Base-by-base conservation (phyloP, 2,888 invertebrate genomes). In the Ectemnius cavifrons region DNA sequence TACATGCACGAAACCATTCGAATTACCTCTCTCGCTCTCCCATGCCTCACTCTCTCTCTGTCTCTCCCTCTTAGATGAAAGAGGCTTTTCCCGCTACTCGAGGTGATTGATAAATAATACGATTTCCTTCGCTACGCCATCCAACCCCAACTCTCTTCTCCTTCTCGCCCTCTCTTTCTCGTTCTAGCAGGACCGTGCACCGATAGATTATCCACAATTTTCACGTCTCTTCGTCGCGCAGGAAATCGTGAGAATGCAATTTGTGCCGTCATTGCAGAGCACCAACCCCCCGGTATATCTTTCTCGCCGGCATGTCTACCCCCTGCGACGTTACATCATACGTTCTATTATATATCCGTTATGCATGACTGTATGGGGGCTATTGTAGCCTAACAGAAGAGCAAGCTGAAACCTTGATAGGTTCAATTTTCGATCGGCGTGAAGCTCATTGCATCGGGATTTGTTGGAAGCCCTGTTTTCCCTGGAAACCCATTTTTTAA, bases 81-180 rank as follows among this genome's bases (percentile, higher is more conserved):
- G 64, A 69, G 74, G 52, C 63, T 28, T 58, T 65, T 62, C 64
- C 56, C 73, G 71, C 45, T 52, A 27, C 68, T 37, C 46, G 46
- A 67, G 78, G 80, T 81, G 82, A 88, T 87, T 84, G 86, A 87
- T 88, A 87, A 88, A 88, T 87, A 88, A 87, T 87, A 86, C 84
- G 82, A 84, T 83, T 86, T 82, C 79, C 72, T 63, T 27, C 6
- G 58, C 58, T 14, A 23, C 49, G 52, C 16, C 2, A 16, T 52
- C 52, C n/a, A 52, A 52, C 52, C n/a, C 16, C 16, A 14, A n/a
- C 47, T 47, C 47, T 11, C 47, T 47, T 47, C 52, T 14, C 52
- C n/a, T 13, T 52, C 52, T 52, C 52, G 5, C 52, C 5, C 52
- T n/a, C 52, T 14, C 52, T 52, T 13, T 52, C 52, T 52, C 37